Evolutionary conservation across 2,888 invertebrate species (phyloP), one percentile per base, ranked within the genome.

Genomic region (Agrotis clavis): DNA sequence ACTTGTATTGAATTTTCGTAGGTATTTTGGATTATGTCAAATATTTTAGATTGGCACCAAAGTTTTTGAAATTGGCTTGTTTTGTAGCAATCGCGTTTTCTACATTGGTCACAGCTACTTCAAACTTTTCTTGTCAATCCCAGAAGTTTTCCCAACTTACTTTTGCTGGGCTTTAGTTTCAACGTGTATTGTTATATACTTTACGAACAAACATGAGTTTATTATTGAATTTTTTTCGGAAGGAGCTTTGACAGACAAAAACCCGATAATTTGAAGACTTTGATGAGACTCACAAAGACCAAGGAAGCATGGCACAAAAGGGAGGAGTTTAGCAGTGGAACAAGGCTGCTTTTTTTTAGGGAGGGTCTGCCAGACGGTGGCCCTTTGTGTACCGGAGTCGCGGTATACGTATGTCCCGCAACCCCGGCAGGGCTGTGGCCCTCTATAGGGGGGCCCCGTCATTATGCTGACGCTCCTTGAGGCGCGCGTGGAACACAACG

Each of bases 31-130:
- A 47, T 68, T 66, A 56, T 61, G 50, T 65, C 57, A 48, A 68
- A 76, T 14, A 63, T 59, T 79, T 79, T 51, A 50, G 77, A 81
- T 79, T 76, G 66, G 54, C 21, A 48, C 16, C 4, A 51, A 81
- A 53, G 63, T 64, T 18, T 73, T 61, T 11, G 53, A 18, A 81
- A 77, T 77, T 71, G 50, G 19, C 21, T 50, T 59, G 56, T 63
- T 68, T 41, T 53, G 41, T 47, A 47, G 7, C 60, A 76, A 81
- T 61, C 25, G 16, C 60, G 53, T 80, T 71, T 45, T 51, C 14
- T 47, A 62, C 59, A 70, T 57, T 63, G 50, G 35, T 60, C 11
- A 41, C 4, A 16, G 61, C 14, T 48, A 50, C 50, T 67, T 50
- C n/a, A 48, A 30, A 66, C 7, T 71, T 63, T n/a, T 53, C 21